Percentiles rank a stretch among this genome's conserved stretches.
These are phyloP conservation scores for Apistogramma diplotaenia DNA, from an alignment of 2,113 vertebrate genomes.

Conservation along the genomic window DNA sequence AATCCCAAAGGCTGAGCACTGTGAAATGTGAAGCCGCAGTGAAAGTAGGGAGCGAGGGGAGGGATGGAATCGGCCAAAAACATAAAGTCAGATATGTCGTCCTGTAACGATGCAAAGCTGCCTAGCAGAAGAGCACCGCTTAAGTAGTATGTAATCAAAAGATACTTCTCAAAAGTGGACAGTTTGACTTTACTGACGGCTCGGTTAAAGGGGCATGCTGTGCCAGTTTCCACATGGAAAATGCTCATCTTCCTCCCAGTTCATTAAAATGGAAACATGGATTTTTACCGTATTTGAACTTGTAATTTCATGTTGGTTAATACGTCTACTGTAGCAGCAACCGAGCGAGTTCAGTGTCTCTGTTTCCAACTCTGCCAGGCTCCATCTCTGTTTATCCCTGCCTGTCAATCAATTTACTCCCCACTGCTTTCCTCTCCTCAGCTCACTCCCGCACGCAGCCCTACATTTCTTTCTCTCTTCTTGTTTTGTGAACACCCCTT, in stretches of 20 bases:
- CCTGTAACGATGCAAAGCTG: slow-evolving; percentile 14
- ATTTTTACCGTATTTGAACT: slow-evolving; percentile 14
- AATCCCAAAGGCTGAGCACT: slow-evolving; percentile 69
- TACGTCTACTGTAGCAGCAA: not conserved
- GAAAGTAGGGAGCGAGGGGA: slow-evolving; percentile 19
- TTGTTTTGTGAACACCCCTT: slow-evolving; percentile 46
- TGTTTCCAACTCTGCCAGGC: not conserved
- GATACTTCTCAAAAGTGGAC: not conserved
- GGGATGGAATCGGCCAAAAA: slow-evolving; percentile 8
- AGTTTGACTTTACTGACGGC: not conserved
- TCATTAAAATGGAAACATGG: slow-evolving; percentile 31
- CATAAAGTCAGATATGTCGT: slow-evolving; percentile 6
- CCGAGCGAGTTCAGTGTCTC: not conserved
- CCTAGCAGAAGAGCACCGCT: not conserved
- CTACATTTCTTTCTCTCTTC: not conserved
- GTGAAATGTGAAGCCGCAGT: slow-evolving; percentile 70
- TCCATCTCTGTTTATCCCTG: slow-evolving; percentile 14
- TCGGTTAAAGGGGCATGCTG: not conserved
- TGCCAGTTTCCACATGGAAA: slow-evolving; percentile 26
- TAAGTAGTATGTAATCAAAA: not conserved
- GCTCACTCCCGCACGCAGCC: not conserved
- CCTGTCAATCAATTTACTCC: not conserved
- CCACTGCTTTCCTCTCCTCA: not conserved
- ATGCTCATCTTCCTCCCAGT: not conserved
- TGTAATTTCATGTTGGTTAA: slow-evolving; percentile 19